Conservation (phyloP, 2,113 vertebrate species). For the Odobenus rosmarus region DNA sequence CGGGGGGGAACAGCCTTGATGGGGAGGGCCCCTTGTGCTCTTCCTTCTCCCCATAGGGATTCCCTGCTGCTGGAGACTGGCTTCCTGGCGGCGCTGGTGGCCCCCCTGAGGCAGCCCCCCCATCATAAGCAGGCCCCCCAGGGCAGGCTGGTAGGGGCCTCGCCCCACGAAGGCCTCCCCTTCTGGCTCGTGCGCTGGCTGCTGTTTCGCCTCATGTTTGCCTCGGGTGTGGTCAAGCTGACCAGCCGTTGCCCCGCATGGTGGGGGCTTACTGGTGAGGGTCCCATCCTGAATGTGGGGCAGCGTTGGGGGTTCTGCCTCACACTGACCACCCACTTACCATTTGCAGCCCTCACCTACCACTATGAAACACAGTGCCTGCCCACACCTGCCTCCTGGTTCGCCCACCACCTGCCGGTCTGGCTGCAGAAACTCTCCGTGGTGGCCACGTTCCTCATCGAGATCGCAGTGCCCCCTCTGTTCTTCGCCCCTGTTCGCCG, state of each 20-base stretch:
- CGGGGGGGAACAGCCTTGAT: no score
- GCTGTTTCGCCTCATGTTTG: slow-evolving; percentile 97
- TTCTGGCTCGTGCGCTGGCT: slow-evolving; percentile 96
- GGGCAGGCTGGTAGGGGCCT: slow-evolving; percentile 54
- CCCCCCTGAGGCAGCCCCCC: slow-evolving; percentile 84
- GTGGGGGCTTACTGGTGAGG: slow-evolving; percentile 96
- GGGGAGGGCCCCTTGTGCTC: background rate
- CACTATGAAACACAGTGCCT: slow-evolving; percentile 98
- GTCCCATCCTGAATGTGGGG: background rate
- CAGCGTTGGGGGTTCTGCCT: background rate
- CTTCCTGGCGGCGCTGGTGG: slow-evolving; percentile 92
- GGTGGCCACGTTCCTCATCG: slow-evolving; percentile 90
- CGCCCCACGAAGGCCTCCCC: slow-evolving; percentile 87
- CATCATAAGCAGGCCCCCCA: slow-evolving; percentile 59
- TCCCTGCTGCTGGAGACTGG: slow-evolving; percentile 93
- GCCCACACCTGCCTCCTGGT: slow-evolving; percentile 92
- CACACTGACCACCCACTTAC: background rate
- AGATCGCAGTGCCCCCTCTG: slow-evolving; percentile 89
- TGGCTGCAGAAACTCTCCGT: slow-evolving; percentile 95
- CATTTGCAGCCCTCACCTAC: slow-evolving; percentile 91
- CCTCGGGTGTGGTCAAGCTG: slow-evolving; percentile 95
- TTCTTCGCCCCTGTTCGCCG: slow-evolving; percentile 93
- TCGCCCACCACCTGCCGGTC: slow-evolving; percentile 93
- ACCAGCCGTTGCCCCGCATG: slow-evolving; percentile 96
- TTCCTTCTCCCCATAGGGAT: slow-evolving; percentile 87